These are phyloP conservation scores for Australoheros facetus DNA, from an alignment of 2,797 vertebrate genomes.

Conservation along the genomic window DNA sequence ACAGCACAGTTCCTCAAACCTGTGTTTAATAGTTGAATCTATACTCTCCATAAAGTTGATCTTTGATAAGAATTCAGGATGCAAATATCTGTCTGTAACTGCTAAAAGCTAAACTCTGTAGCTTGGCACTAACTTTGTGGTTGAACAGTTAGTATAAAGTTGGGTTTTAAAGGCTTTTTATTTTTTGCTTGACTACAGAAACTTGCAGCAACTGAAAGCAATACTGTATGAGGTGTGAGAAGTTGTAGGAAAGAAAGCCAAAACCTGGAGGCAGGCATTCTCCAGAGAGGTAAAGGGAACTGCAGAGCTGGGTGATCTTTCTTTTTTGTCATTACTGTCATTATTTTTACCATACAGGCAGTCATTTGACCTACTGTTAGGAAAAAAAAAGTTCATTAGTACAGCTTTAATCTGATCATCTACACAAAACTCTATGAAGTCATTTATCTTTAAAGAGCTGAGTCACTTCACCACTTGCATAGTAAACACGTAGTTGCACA, in stretches of 20 bases:
- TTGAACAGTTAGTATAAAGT: background rate
- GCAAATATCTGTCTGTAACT: background rate
- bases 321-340: constrained; percentile 4
- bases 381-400: constrained; percentile 3
- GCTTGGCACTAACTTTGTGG: background rate
- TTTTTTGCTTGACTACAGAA: background rate
- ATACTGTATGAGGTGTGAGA: background rate
- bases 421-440: background rate
- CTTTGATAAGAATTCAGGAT: background rate
- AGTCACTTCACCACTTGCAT: constrained; percentile 19
- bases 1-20: background rate
- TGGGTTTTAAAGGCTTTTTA: background rate
- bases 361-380: background rate
- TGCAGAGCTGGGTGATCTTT: background rate
- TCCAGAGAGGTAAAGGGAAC: background rate
- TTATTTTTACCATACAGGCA: background rate
- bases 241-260: background rate
- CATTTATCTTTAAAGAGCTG: constrained; percentile 3
- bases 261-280: background rate
- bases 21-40: background rate
- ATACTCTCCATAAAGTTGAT: background rate
- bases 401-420: constrained; percentile 13
- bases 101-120: background rate
- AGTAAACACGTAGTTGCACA: constrained; percentile 13
- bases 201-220: background rate